Evolutionary conservation across 1,140 invertebrate species (phyloP), one percentile per base, ranked within the genome.

Genomic region (Lepidurus apus): DNA sequence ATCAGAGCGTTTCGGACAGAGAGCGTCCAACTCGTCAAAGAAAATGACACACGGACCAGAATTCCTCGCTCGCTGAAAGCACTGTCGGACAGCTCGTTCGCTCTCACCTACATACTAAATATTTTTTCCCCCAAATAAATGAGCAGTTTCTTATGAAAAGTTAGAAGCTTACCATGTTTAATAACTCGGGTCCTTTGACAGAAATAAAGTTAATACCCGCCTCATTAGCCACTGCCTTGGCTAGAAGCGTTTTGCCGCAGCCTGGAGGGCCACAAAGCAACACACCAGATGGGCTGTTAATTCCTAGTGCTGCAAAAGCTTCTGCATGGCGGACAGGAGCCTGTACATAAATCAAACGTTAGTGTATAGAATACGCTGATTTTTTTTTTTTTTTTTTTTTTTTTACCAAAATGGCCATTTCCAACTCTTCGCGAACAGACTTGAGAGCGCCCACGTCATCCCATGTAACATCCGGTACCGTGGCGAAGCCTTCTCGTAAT

Each of bases 41-140:
- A 99, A 99, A 84, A 99, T 98, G 13, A 99, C 95, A 86, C 98
- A 99, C 0, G 98, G 98, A 0, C 95, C 89, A 0, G 96, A 98
- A 86, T 98, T 97, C 73, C 93, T 86, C 0, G 97, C 98, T 80
- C 97, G 88, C 83, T 95, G 91, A 84, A 99, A 99, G 82, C 96
- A 95, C 34, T 95, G 92, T 47, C 98, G 87, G 0, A 99, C 95
- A 5, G 96, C 96, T 82, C 94, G 89, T 86, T 99, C 98, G 88
- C 96, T 99, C 86, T 99, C 98, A 80, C 98, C 98, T 44, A 99
- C 95, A 87, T 99, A 99, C 95, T 96, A 83, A 42, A 88, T 86
- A 79, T 34, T 34, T 34, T 34, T 34, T 3, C 34, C 4, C 34
- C 34, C 65, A 73, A 75, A 17, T 13, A 75, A 75, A 24, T 7